Percentiles rank a stretch among this genome's conserved stretches.
Conservation (phyloP, 2,797 vertebrate species). For the Trachurus trachurus region DNA sequence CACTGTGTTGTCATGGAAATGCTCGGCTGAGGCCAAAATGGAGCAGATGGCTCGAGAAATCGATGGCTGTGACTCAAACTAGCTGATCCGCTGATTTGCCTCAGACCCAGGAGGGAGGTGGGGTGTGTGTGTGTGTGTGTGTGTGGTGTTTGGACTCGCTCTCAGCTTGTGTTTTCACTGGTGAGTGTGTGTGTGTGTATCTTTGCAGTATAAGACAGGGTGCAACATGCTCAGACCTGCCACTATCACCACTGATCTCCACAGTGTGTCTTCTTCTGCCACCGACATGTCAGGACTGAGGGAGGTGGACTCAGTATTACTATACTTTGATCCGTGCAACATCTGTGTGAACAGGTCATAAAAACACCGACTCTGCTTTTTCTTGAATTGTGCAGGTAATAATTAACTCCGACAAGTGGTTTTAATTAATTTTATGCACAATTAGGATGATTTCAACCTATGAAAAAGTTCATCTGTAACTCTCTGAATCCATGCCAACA, state of each 20-base stretch:
- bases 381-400: neutral
- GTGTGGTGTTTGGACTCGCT: slow-evolving; percentile 34
- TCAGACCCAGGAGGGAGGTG: slow-evolving; percentile 29
- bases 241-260: neutral
- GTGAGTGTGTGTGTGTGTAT: slow-evolving; percentile 6
- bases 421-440: neutral
- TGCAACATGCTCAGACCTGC: slow-evolving; percentile 31
- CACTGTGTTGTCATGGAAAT: slow-evolving; percentile 76
- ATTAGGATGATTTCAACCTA: neutral
- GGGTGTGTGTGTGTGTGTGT: too few species aligned
- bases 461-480: neutral
- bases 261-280: slow-evolving; percentile 6
- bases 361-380: too few species aligned
- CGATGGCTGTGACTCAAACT: slow-evolving; percentile 70
- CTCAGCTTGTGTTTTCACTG: slow-evolving; percentile 35
- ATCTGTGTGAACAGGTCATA: too few species aligned
- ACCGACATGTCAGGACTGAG: slow-evolving; percentile 26
- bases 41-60: slow-evolving; percentile 81
- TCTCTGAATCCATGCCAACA: neutral
- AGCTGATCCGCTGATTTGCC: slow-evolving; percentile 64
- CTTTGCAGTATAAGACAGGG: slow-evolving; percentile 8
- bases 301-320: too few species aligned
- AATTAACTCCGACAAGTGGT: neutral
- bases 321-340: neutral
- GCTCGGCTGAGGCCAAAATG: slow-evolving; percentile 49